phyloP scores from a whole-genome alignment of 2,113 vertebrate species.

The Solea senegalensis region DNA sequence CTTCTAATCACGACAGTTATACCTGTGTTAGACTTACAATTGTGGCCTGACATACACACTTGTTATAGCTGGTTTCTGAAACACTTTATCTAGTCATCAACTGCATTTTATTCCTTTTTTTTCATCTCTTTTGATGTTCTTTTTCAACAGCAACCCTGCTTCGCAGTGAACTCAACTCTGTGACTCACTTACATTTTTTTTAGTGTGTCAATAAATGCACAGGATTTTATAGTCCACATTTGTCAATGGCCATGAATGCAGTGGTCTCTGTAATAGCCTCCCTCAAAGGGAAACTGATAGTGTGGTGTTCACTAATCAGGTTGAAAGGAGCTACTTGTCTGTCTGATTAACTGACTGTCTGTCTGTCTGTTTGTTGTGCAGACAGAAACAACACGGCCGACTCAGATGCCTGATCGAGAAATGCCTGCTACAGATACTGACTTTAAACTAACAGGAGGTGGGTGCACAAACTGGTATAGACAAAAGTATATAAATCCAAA shows the following conservation, averaged over 20 bases:
- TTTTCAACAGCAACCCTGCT: not conserved
- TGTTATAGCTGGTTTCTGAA: not conserved
- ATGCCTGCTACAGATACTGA: constrained; percentile 82
- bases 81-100: not conserved
- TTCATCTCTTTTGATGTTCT: not conserved
- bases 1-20: not conserved
- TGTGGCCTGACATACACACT: not conserved
- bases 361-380: constrained; percentile 38
- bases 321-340: constrained; percentile 16
- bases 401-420: constrained; percentile 59
- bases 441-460: constrained; percentile 1
- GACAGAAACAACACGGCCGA: constrained; percentile 60
- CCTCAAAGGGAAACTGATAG: not conserved
- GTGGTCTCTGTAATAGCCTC: constrained; percentile 13
- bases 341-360: constrained; percentile 45
- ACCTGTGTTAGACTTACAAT: not conserved
- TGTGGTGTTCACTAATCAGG: not conserved
- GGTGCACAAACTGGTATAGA: not conserved
- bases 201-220: not conserved
- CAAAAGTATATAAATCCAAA: no score
- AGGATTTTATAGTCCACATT: constrained; percentile 6
- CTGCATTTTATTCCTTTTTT: constrained; percentile 1
- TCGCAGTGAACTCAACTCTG: not conserved
- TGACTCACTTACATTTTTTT: constrained; percentile 4
- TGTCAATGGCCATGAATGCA: constrained; percentile 5